These are phyloP conservation scores for Onthophagus sagittarius DNA, from an alignment of 2,888 invertebrate species.

Conservation along the genomic window DNA sequence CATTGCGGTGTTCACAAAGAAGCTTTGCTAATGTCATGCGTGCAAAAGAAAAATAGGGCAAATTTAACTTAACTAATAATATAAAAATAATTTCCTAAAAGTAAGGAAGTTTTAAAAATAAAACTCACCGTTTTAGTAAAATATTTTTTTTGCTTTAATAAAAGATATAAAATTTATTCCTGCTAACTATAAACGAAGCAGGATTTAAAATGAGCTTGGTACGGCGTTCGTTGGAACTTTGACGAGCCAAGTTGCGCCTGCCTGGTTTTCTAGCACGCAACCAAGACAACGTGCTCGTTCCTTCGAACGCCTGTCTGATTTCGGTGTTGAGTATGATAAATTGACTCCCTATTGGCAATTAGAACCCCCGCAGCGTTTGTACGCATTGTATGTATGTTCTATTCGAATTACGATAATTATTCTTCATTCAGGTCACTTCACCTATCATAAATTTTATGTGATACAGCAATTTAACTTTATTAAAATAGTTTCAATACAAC, in stretches of 20 bases:
- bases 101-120: background rate
- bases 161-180: background rate
- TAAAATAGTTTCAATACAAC: background rate
- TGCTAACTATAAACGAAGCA: background rate
- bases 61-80: no score
- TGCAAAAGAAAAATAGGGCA: background rate
- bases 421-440: background rate
- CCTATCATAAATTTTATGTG: background rate
- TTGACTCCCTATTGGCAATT: conserved; percentile 6
- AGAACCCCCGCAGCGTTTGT: conserved; percentile 1
- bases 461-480: background rate
- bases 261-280: conserved; percentile 41
- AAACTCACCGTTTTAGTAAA: background rate
- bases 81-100: no score
- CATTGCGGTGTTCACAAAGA: background rate
- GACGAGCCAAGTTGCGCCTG: conserved; percentile 34
- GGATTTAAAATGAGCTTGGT: background rate
- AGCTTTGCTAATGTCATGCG: background rate
- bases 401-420: background rate
- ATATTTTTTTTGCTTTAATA: background rate
- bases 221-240: conserved; percentile 8
- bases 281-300: conserved; percentile 24
- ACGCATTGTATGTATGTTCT: background rate
- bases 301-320: conserved; percentile 8
- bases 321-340: background rate